Evolutionary conservation across 2,888 invertebrate species (phyloP), one percentile per base, ranked within the genome.

Genomic region (Drosophila greeni): DNA sequence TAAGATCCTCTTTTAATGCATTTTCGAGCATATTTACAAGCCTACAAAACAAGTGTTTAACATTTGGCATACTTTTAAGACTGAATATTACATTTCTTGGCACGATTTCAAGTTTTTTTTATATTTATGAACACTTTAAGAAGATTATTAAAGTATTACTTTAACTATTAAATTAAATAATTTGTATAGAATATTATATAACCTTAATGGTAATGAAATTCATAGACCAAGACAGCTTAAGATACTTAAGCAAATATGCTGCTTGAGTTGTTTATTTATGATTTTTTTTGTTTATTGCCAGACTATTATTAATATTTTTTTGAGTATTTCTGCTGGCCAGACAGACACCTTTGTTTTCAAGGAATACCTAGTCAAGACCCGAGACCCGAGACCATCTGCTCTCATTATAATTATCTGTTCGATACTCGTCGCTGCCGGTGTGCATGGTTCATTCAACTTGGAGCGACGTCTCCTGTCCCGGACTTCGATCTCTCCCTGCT

Each of bases 381-480:
- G 37, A 36, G 37, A 36, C 16, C 31, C 24, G 58, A 45, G 59
- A 59, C 59, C 59, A 60, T 60, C 59, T 60, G 60, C 60, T 59
- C 45, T 24, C 31, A 45, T 39, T 62, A 43, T 37, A 36, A 60
- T 60, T 62, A 51, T 51, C 51, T 24, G 49, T 49, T 42, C 34
- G 61, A 48, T 61, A 43, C 45, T 36, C 29, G 26, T 31, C 23
- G 37, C 9, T 26, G 37, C 33, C 43, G 53, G 55, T 53, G 40
- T 45, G 37, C 14, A 1, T 47, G 66, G 64, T 66, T 65, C 66
- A 66, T 66, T 65, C 56, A 67, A 67, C 68, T 47, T 39, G 47
- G 48, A 48, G 20, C 16, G 8, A n/a, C 23, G 20, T 16, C 34
- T 26, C 34, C 29, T 24, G 36, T 16, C 48, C 56, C 26, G 56